Evolutionary conservation across 2,113 vertebrate genomes (phyloP), one percentile per base, ranked within the genome.

Genomic region (Microtus ochrogaster): DNA sequence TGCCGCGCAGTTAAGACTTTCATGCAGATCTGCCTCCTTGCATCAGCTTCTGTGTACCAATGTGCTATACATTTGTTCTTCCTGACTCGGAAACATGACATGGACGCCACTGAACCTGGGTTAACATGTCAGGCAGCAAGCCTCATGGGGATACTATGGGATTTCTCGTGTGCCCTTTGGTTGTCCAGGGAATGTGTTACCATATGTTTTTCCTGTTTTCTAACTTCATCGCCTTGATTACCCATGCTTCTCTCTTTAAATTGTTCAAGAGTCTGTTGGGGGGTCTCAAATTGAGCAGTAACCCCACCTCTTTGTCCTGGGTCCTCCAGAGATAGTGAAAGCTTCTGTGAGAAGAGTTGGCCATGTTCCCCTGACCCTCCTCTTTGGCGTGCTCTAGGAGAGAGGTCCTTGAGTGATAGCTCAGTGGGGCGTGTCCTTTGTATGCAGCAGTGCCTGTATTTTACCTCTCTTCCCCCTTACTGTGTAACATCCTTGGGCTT

Each of bases 391-490:
- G 26, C 47, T 24, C 13, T 24, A 26, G 39, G 52, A 4, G 63
- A 22, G 63, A 26, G 65, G 65, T 36, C 81, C 58, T 41, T 65
- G n/a, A 83, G n/a, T 63, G 47, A 78, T 55, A 66, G 58, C 94
- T 52, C 55, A 26, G 65, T n/a, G 26, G 19, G 70, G 4, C 49
- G 39, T 58, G 82, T 94, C 44, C n/a, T 92, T 79, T 79, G 11
- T 22, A 14, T 77, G 26, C 0, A 26, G 44, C 90, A 79, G 58
- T 30, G 26, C 41, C 84, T 63, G 1, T 85, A 2, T 24, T 92
- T 92, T 39, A 84, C 88, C 90, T 96, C 86, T 94, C 84, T 74
- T 92, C 95, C 77, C 72, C 96, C 96, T 96, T 94, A 96, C 93
- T 86, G 3, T 55, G 49, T 36, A 76, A 58, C 63, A 72, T 41